Base-by-base conservation (phyloP, 2,113 vertebrate species). In the Istiophorus platypterus region DNA sequence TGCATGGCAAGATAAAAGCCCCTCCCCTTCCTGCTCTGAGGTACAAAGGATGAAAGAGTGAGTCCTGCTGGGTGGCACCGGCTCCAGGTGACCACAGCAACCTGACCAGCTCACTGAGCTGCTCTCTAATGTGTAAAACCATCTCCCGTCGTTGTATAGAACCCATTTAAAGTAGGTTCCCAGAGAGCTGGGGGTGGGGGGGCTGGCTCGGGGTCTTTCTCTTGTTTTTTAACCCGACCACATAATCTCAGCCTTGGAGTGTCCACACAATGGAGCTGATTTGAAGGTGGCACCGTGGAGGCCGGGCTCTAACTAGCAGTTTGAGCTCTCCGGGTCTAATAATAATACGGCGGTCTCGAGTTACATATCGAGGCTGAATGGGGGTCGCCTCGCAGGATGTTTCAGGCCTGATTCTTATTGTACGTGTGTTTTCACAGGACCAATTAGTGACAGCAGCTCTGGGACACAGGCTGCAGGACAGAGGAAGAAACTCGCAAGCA, bases 41-140 rank as follows among this genome's bases (percentile, higher is more conserved):
- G 61, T 58, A 94, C 94, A 95, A 95, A 91, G 84, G 94, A 95
- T 95, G 93, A 95, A 95, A 95, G 91, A 56, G 73, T 1, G 76
- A 69, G 81, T 90, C 94, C 90, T 88, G 91, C 93, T 94, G 93
- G 85, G 93, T 87, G 91, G 90, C 90, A 91, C 64, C 89, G 69
- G 85, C 90, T 92, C 92, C 94, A 95, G 95, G 95, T 95, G 94
- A 95, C 88, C 92, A 87, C 76, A 90, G 91, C 85, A 94, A 95
- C 94, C 93, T 93, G 92, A 91, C 78, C 91, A 91, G 83, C 86
- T 76, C 78, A 75, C 79, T 85, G 74, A 74, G 82, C 71, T 63
- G 88, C 77, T 81, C 85, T 77, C 68, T 87, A 87, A 89, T 89
- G 75, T 88, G 88, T 51, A 83, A 90, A 82, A 89, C 88, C 90